Conservation (phyloP, 2,888 invertebrate species). For the Apocheima hispidaria region DNA sequence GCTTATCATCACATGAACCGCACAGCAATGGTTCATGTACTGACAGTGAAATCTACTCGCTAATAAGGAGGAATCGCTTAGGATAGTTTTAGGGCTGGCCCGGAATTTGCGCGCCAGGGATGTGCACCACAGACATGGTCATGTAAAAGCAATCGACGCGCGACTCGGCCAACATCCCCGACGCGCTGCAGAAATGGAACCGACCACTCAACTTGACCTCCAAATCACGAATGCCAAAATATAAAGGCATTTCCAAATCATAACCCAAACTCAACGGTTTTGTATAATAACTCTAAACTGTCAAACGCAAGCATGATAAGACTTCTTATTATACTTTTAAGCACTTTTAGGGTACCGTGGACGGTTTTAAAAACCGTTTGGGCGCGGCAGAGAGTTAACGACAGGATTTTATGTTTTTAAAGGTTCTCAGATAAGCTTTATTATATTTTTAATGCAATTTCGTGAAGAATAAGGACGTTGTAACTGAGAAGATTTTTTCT, state of each 20-base stretch:
- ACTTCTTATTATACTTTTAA: constrained; percentile 46
- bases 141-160: too few species aligned
- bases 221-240: background rate
- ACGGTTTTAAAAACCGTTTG: constrained; percentile 38
- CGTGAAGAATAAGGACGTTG: constrained; percentile 18
- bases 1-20: too few species aligned
- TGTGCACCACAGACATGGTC: too few species aligned
- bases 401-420: constrained; percentile 32
- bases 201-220: background rate
- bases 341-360: constrained; percentile 48
- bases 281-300: constrained; percentile 33
- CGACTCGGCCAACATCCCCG: too few species aligned
- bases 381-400: constrained; percentile 34
- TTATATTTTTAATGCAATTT: constrained; percentile 26
- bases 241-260: constrained; percentile 21
- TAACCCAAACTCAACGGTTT: constrained; percentile 14
- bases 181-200: background rate
- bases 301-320: constrained; percentile 42
- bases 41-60: too few species aligned
- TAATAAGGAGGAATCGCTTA: too few species aligned
- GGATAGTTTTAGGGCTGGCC: too few species aligned
- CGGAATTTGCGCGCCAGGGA: too few species aligned
- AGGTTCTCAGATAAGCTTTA: constrained; percentile 30
- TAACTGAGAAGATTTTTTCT: background rate
- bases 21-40: too few species aligned